phyloP scores from a whole-genome alignment of 2,888 invertebrate genomes.

The Euplexia lucipara region DNA sequence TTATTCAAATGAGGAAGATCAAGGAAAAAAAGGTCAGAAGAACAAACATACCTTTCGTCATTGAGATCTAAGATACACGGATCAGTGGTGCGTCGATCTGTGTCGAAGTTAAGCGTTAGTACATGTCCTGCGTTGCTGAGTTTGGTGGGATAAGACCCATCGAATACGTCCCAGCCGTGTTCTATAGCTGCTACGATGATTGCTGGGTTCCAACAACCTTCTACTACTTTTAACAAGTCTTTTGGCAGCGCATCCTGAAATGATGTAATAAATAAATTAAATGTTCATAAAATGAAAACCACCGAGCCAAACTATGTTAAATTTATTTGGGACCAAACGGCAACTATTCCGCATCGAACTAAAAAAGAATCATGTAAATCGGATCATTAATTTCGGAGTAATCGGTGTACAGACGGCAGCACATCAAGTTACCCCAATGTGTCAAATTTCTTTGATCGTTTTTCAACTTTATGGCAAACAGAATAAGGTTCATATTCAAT shows the following conservation, averaged over 20 bases:
- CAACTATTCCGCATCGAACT: too few relatives aligned
- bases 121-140: slow-evolving; percentile 93
- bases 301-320: too few relatives aligned
- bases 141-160: slow-evolving; percentile 95
- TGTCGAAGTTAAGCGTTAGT: slow-evolving; percentile 91
- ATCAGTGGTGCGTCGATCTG: slow-evolving; percentile 72
- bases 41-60: slow-evolving; percentile 85
- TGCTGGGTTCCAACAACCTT: slow-evolving; percentile 95
- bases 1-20: slow-evolving; percentile 14
- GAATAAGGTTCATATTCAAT: too few relatives aligned
- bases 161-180: slow-evolving; percentile 96
- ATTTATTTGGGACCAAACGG: too few relatives aligned
- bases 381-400: too few relatives aligned
- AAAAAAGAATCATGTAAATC: too few relatives aligned
- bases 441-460: too few relatives aligned
- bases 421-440: too few relatives aligned
- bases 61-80: slow-evolving; percentile 91
- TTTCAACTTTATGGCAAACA: too few relatives aligned
- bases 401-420: too few relatives aligned
- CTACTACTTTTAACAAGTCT: slow-evolving; percentile 93
- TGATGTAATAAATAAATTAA: background rate
- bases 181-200: slow-evolving; percentile 93
- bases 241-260: slow-evolving; percentile 92
- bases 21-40: background rate
- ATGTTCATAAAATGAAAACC: too few relatives aligned